These are phyloP conservation scores for Prionchulus punctatus DNA, from an alignment of 2,888 invertebrate genomes.

Conservation along the genomic window DNA sequence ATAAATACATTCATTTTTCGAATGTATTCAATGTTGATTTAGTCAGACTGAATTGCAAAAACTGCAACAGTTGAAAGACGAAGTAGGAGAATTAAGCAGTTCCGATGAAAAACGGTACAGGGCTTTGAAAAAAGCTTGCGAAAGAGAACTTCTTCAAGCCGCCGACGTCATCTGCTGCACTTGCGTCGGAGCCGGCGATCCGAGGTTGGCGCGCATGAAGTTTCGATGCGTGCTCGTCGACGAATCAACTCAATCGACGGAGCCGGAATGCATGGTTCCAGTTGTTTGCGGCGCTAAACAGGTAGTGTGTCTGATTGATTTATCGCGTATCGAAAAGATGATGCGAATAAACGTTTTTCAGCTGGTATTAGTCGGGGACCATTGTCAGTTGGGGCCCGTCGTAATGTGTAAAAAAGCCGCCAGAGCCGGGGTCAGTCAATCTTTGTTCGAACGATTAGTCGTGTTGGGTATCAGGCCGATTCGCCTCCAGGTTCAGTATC, in stretches of 20 bases:
- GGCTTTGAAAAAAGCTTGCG: constrained; percentile 70
- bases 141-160: constrained; percentile 59
- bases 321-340: too few species aligned
- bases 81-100: constrained; percentile 87
- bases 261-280: constrained; percentile 97
- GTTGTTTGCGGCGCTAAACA: constrained; percentile 92
- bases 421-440: constrained; percentile 85
- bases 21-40: constrained; percentile 6
- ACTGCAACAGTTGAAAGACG: constrained; percentile 86
- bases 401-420: constrained; percentile 95
- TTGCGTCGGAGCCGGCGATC: constrained; percentile 95
- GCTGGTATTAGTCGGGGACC: constrained; percentile 91
- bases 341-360: constrained; percentile 27
- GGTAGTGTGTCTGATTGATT: constrained; percentile 30
- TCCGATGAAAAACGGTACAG: constrained; percentile 87
- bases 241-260: constrained; percentile 58
- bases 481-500: constrained; percentile 79
- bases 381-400: constrained; percentile 94
- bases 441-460: constrained; percentile 86
- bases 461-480: constrained; percentile 92
- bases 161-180: constrained; percentile 99
- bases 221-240: constrained; percentile 62
- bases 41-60: constrained; percentile 76
- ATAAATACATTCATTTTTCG: not conserved
- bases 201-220: constrained; percentile 71